Base-by-base conservation (phyloP, 2,888 invertebrate genomes). In the Tenthredo mesomela region DNA sequence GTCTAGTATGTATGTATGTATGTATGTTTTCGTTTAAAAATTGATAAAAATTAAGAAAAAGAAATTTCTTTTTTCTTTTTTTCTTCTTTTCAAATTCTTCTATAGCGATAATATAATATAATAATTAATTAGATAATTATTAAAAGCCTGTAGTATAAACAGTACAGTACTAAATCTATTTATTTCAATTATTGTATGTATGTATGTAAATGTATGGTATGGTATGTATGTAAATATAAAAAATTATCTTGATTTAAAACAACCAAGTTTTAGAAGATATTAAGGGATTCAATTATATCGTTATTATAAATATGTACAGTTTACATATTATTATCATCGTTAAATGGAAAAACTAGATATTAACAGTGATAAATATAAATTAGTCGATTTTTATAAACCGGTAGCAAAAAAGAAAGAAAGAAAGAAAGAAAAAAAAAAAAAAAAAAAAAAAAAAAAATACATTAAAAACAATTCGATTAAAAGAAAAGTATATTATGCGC, bases 241-340 rank as follows among this genome's bases (percentile, higher is more conserved):
- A 37, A 40, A 73, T 73, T 21, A 73, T 47, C 77, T 77, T 54
- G 50, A 77, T 75, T 75, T 75, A 77, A 77, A 77, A 77, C 77
- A 77, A 77, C 50, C 50, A 77, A 77, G 75, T 43, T 75, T 15
- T 12, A 25, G 37, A 37, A 47, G 12, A 15, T 1, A 29, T 29
- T 47, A 47, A 15, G 18, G 29, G 18, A 6, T 47, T n/a, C 18
- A 77, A 77, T 9, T 29, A 54, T 73, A 77, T 9, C 18, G 33
- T 73, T 25, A 43, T 73, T 15, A 43, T 73, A 21, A 73, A 43
- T 77, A 77, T 54, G 50, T 77, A 77, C 77, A 77, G 33, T 77
- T 50, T 54, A 77, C 77, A 77, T 77, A 54, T n/a, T n/a, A 29
- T 29, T 29, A 29, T 25, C 15, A 9, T 37, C 3, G 6, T 18